phyloP scores from a whole-genome alignment of 2,888 invertebrate species.

The Hanleya hanleyi region DNA sequence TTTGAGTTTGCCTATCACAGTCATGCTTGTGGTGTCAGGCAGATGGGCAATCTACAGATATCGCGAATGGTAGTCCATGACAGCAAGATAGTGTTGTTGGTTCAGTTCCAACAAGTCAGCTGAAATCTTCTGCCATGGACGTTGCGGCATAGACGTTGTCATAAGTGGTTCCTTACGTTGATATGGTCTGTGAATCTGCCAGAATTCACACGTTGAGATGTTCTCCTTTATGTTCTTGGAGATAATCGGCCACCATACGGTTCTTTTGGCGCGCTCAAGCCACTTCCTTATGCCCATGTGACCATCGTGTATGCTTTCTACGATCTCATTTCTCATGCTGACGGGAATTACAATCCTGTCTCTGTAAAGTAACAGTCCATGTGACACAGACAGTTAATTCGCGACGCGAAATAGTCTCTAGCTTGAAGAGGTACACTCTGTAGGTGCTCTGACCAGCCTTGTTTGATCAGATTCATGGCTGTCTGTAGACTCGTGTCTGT shows the following conservation, averaged over 20 bases:
- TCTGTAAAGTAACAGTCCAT: conserved; percentile 7
- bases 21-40: conserved; percentile 10
- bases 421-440: conserved; percentile 1
- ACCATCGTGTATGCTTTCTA: conserved; percentile 32
- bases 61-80: conserved; percentile 36
- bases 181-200: conserved; percentile 23
- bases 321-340: not conserved
- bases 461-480: conserved; percentile 4
- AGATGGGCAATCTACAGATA: conserved; percentile 30
- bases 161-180: conserved; percentile 34
- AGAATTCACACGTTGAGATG: conserved; percentile 26
- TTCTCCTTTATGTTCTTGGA: conserved; percentile 18
- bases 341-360: not conserved
- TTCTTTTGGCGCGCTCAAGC: not conserved
- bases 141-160: conserved; percentile 22
- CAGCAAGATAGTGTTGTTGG: conserved; percentile 21
- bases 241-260: conserved; percentile 41
- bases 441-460: conserved; percentile 32
- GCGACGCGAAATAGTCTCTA: too few relatives aligned
- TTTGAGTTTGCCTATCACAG: conserved; percentile 31
- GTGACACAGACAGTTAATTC: too few relatives aligned
- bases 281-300: conserved; percentile 19
- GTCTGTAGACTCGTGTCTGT: conserved; percentile 17
- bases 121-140: conserved; percentile 35
- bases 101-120: conserved; percentile 37